Conservation (phyloP, 2,797 vertebrate species). For the Gymnodraco acuticeps region DNA sequence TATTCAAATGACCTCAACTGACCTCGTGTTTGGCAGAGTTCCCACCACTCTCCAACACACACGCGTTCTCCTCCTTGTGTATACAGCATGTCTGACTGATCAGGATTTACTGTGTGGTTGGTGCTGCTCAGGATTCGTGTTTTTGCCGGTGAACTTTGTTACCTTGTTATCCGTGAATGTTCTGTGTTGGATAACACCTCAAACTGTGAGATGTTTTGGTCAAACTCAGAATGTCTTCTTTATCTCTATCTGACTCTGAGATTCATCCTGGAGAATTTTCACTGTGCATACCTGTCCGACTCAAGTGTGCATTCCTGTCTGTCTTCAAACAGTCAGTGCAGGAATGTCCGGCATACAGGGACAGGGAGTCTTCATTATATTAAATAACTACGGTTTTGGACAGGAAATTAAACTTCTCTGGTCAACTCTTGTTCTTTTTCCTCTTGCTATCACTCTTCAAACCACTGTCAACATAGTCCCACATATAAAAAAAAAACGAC, state of each 20-base stretch:
- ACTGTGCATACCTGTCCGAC: slow-evolving; percentile 9
- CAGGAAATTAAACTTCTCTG: slow-evolving; percentile 44
- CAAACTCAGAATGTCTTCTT: background rate
- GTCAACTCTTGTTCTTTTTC: background rate
- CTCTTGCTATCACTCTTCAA: background rate
- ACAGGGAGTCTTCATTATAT: slow-evolving; percentile 26
- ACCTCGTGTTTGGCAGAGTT: slow-evolving; percentile 13
- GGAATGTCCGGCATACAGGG: slow-evolving; percentile 51
- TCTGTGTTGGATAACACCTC: slow-evolving; percentile 10
- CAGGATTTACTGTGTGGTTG: slow-evolving; percentile 18
- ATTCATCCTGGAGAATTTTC: slow-evolving; percentile 5
- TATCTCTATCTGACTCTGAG: background rate
- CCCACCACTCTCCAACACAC: background rate
- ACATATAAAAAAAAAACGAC: background rate
- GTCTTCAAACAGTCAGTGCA: slow-evolving; percentile 41
- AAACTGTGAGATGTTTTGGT: slow-evolving; percentile 8
- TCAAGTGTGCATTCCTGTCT: slow-evolving; percentile 37
- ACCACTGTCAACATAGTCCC: background rate
- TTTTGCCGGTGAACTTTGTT: slow-evolving; percentile 25
- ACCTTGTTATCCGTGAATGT: slow-evolving; percentile 11
- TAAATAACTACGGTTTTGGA: slow-evolving; percentile 24
- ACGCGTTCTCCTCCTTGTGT: background rate
- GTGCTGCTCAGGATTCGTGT: background rate
- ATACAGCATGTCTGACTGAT: background rate
- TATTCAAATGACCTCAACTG: slow-evolving; percentile 32